Percentiles rank a stretch among this genome's conserved stretches.
Conservation (phyloP, 2,888 invertebrate species). For the Zygogramma bicolorata region DNA sequence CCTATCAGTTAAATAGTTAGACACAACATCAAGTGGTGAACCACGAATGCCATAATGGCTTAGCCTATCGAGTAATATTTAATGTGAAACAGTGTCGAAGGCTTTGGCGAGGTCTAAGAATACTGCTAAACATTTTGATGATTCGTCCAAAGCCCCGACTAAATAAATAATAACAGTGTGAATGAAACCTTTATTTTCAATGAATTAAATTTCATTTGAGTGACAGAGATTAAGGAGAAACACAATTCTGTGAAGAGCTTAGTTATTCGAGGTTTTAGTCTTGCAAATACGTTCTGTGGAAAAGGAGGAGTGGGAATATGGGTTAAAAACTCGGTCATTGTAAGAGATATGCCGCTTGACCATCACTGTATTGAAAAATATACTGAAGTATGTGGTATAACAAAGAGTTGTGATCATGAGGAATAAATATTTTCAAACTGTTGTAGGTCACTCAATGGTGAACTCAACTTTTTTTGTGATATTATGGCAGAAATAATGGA, state of each 20-base stretch:
- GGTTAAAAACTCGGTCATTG: neutral
- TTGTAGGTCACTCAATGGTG: neutral
- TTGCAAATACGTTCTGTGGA: neutral
- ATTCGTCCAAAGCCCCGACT: too few relatives aligned
- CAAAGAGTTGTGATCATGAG: neutral
- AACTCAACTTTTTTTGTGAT: neutral
- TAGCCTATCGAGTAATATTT: too few relatives aligned
- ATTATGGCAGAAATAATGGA: neutral
- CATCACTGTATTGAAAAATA: neutral
- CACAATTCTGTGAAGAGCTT: neutral
- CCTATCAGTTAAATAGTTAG: too few relatives aligned
- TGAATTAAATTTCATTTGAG: too few relatives aligned
- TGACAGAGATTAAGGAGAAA: too few relatives aligned
- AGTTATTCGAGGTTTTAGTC: neutral
- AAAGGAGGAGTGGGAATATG: neutral
- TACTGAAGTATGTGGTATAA: neutral
- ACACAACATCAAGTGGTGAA: too few relatives aligned
- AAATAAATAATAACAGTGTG: too few relatives aligned
- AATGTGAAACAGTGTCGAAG: too few relatives aligned
- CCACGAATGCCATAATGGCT: too few relatives aligned
- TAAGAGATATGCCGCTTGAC: neutral
- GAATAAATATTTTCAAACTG: neutral
- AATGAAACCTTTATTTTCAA: too few relatives aligned
- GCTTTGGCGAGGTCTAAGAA: too few relatives aligned
- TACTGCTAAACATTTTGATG: too few relatives aligned